Evolutionary conservation across 2,888 invertebrate species (phyloP), one percentile per base, ranked within the genome.

Genomic region (Macrophya alboannulata): DNA sequence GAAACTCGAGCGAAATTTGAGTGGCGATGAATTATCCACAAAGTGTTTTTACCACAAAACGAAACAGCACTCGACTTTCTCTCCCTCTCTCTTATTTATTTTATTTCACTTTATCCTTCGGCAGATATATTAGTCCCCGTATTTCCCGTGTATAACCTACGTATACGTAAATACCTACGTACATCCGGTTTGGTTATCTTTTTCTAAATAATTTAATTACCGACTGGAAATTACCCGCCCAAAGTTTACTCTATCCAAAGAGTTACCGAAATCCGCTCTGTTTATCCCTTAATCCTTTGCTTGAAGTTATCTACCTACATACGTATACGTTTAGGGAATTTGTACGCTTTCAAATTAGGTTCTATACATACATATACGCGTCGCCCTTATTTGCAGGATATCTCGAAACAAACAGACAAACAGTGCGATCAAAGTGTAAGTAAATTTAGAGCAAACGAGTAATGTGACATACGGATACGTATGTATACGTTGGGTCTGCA

Each of bases 351-450:
- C 51, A 81, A 81, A 62, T 81, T 81, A 15, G 43, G 62, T 21
- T 43, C 15, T 43, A 62, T 62, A 21, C 21, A 31, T 9, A 9
- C 62, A 21, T n/a, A 48, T 9, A 17, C 25, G 25, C 25, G 72
- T 12, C 62, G 2, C 77, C 55, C 77, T 51, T 48, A 55, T 77
- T 77, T 31, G 55, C 45, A 45, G 74, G 43, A 81, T 62, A 81
- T 81, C 62, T 81, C 40, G 59, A 81, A 81, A 81, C 59, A 81
- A 81, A 81, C 62, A 62, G 81, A 21, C 43, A 43, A 40, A 43
- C 59, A 40, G 25, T 62, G 15, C 17, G 21, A 6, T 37, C 25
- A 8, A 40, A 37, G 51, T 25, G 21, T 81, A 59, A 12, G 43
- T 43, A 62, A 43, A 15, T 37, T 45, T 25, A 6, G n/a, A 77